Conservation (phyloP, 2,797 vertebrate species). For the Mus minutoides region DNA sequence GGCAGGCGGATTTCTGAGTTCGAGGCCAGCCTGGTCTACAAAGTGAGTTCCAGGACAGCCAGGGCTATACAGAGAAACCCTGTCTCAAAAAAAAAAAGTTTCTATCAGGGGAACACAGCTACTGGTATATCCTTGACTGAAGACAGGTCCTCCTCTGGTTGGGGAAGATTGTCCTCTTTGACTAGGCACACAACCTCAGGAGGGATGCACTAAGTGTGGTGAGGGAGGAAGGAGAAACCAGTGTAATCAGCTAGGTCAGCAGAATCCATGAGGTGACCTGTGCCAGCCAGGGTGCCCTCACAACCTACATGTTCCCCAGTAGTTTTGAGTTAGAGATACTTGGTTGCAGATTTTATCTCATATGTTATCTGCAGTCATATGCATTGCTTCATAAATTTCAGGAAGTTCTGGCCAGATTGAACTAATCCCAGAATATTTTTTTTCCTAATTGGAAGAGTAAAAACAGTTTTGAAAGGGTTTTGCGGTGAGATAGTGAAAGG, state of each 20-base stretch:
- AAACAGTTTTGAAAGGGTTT: not conserved
- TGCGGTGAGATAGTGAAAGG: not conserved
- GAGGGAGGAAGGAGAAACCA: not conserved
- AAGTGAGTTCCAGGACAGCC: too few relatives aligned
- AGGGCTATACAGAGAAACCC: too few relatives aligned
- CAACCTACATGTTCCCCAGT: not conserved
- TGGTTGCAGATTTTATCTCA: not conserved
- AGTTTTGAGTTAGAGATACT: not conserved
- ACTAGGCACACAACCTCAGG: not conserved
- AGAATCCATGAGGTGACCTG: not conserved
- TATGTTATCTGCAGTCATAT: not conserved
- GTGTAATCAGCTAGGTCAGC: not conserved
- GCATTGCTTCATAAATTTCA: not conserved
- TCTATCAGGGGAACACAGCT: not conserved
- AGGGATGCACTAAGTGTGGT: too few relatives aligned
- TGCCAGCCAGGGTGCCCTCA: not conserved
- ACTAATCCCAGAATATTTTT: not conserved
- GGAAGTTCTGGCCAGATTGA: not conserved
- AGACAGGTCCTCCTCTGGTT: not conserved
- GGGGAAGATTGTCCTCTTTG: not conserved
- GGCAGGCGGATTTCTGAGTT: too few relatives aligned
- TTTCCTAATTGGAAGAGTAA: not conserved
- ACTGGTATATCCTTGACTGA: not conserved
- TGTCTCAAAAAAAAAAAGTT: too few relatives aligned
- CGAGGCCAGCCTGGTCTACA: too few relatives aligned